Evolutionary conservation across 2,113 vertebrate genomes (phyloP).

Genomic region (Marcusenius ussheri): DNA sequence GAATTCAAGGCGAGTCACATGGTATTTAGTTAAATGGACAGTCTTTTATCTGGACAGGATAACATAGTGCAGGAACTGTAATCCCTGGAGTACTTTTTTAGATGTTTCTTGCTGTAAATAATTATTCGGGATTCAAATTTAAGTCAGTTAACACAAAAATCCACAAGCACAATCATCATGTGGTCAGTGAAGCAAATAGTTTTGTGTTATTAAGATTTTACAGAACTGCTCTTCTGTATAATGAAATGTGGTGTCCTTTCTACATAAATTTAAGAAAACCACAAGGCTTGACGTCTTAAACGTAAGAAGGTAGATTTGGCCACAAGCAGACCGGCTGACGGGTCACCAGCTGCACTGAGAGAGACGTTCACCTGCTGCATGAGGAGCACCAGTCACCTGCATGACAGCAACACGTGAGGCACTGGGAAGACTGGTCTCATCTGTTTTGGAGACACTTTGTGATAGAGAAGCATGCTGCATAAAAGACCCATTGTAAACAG

Average conservation of each 20-base stretch:
- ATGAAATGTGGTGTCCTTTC: neutral
- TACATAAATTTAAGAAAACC: neutral
- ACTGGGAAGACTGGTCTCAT: neutral
- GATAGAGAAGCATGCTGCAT: neutral
- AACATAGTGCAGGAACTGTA: neutral
- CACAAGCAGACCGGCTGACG: neutral
- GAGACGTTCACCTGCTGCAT: neutral
- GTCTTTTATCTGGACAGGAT: neutral
- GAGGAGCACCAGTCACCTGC: neutral
- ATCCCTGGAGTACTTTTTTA: neutral
- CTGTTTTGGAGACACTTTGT: neutral
- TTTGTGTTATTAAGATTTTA: neutral
- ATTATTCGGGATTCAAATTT: neutral
- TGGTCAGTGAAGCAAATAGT: neutral
- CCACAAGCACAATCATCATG: neutral
- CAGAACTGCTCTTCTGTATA: neutral
- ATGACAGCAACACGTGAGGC: neutral
- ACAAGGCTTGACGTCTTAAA: neutral
- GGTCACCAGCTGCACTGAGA: neutral
- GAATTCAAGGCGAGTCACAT: neutral
- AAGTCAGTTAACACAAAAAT: neutral
- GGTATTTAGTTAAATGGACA: neutral
- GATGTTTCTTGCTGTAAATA: neutral
- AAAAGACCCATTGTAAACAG: neutral
- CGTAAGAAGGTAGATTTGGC: neutral